These are phyloP conservation scores for Zonotrichia leucophrys DNA, from an alignment of 2,113 vertebrate genomes.

Conservation along the genomic window DNA sequence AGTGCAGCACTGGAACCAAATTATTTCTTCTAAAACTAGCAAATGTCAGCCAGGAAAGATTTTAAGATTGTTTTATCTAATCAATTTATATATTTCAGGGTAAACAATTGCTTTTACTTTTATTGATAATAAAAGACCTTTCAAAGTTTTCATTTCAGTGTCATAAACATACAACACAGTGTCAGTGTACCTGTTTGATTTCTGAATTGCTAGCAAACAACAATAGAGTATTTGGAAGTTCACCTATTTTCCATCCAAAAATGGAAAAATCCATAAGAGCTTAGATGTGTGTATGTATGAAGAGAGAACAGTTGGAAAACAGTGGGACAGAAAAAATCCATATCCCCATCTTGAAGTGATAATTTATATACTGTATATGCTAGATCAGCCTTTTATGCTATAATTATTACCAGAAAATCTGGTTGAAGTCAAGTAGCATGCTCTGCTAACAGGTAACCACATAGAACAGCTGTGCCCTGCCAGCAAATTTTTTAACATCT, in stretches of 20 bases:
- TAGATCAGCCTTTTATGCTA: background rate
- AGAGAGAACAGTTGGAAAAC: background rate
- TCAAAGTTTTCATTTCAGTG: background rate
- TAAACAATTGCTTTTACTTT: background rate
- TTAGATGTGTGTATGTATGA: background rate
- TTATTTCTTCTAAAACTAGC: background rate
- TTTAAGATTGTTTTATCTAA: background rate
- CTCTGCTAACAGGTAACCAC: background rate
- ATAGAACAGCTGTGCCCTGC: background rate
- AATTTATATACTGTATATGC: background rate
- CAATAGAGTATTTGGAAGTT: background rate
- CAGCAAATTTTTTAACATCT: background rate
- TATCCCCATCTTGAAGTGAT: background rate
- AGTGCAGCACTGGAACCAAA: background rate
- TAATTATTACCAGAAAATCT: slow-evolving; percentile 19
- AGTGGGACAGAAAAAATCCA: background rate
- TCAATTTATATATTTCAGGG: background rate
- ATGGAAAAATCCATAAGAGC: background rate
- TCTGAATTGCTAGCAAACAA: background rate
- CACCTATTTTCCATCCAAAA: background rate
- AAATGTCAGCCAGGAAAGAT: background rate
- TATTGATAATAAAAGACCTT: background rate
- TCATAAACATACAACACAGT: background rate
- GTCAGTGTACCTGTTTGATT: background rate
- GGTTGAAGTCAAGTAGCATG: background rate